Percentiles rank a stretch among this genome's conserved stretches.
These are phyloP conservation scores for Staurois parvus DNA, from an alignment of 2,797 vertebrate species.

Conservation along the genomic window DNA sequence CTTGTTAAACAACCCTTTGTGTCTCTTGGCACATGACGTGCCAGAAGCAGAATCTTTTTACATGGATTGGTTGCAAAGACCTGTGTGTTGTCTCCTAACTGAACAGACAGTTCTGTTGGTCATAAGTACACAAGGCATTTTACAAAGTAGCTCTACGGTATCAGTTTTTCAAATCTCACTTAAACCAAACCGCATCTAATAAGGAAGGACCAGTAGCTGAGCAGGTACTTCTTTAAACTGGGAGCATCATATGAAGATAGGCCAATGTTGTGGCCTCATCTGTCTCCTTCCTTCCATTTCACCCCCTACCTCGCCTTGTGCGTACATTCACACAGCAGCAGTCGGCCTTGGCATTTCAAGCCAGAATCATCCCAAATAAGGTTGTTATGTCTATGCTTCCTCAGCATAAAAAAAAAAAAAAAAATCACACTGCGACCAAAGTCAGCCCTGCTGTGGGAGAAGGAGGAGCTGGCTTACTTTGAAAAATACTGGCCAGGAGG, in stretches of 20 bases:
- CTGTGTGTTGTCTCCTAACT: too few relatives aligned
- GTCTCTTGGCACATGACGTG: too few relatives aligned
- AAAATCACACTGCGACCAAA: constrained; percentile 28
- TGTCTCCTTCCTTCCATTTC: constrained; percentile 3
- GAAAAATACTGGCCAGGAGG: constrained; percentile 18
- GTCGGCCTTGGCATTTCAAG: constrained; percentile 44
- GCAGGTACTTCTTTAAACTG: constrained; percentile 3
- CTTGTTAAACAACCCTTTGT: too few relatives aligned
- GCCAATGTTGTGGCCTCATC: background rate
- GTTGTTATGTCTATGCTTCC: constrained; percentile 53
- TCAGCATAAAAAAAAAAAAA: constrained; percentile 21
- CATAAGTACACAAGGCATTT: background rate
- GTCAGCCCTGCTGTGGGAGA: constrained; percentile 7
- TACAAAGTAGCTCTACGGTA: background rate
- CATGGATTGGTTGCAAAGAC: too few relatives aligned
- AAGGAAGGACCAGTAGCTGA: background rate
- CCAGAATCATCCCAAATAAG: constrained; percentile 56
- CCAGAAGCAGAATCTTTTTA: too few relatives aligned
- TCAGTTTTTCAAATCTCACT: constrained; percentile 10
- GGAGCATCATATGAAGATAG: background rate
- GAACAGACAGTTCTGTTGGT: too few relatives aligned
- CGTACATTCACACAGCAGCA: constrained; percentile 49
- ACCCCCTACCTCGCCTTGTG: background rate
- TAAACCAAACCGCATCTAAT: background rate
- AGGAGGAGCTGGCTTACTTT: constrained; percentile 3